Percentiles rank a stretch among this genome's conserved stretches.
phyloP scores from a whole-genome alignment of 2,113 vertebrate species.

The Promerops cafer region DNA sequence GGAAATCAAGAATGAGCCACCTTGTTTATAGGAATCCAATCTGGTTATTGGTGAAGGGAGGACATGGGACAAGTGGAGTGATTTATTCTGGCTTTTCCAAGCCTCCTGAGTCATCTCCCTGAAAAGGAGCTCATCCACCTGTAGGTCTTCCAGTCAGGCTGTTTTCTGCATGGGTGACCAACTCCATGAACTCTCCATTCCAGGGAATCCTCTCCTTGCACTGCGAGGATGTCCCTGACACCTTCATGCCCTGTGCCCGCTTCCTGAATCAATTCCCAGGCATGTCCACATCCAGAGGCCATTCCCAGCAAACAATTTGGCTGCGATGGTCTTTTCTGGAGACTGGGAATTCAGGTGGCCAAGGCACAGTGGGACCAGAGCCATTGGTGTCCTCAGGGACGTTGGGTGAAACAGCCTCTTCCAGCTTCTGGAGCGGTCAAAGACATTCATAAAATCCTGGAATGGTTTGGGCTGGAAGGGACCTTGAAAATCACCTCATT shows the following conservation, averaged over 20 bases:
- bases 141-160: background rate
- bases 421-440: background rate
- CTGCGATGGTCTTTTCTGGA: background rate
- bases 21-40: background rate
- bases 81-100: background rate
- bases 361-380: background rate
- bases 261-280: background rate
- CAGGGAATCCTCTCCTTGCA: background rate
- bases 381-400: no score
- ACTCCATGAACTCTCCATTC: background rate
- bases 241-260: no score
- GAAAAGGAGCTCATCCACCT: background rate
- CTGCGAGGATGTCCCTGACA: background rate
- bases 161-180: background rate
- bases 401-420: background rate
- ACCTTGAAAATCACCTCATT: rapidly evolving
- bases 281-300: background rate
- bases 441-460: background rate
- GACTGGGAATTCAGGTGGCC: background rate
- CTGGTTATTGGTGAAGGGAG: background rate
- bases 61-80: background rate
- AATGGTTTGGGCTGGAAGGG: background rate
- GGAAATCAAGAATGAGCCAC: background rate
- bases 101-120: background rate
- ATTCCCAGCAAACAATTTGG: background rate